phyloP scores from a whole-genome alignment of 1,140 invertebrate species.

The Chironomus tepperi region DNA sequence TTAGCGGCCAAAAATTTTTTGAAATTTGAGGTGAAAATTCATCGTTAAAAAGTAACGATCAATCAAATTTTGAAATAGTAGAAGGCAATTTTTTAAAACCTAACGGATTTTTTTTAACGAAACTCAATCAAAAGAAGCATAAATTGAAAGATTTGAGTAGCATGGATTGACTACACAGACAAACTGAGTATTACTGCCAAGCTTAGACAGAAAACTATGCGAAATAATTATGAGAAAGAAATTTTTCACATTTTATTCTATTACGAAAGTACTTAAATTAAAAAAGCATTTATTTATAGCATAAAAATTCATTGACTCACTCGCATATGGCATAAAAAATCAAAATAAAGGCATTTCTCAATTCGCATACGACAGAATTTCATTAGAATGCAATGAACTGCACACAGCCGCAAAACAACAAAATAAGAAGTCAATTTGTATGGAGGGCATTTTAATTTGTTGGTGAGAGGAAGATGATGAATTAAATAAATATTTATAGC shows the following conservation, averaged over 20 bases:
- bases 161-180: too few relatives aligned
- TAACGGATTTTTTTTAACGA: too few relatives aligned
- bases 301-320: neutral
- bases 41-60: too few relatives aligned
- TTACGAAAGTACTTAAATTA: neutral
- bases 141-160: too few relatives aligned
- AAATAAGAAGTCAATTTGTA: neutral
- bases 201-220: too few relatives aligned
- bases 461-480: neutral
- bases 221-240: neutral
- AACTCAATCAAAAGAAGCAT: too few relatives aligned
- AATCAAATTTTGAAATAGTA: too few relatives aligned
- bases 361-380: neutral
- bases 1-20: too few relatives aligned
- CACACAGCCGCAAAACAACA: neutral
- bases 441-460: neutral
- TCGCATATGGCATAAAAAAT: neutral
- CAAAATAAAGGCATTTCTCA: neutral
- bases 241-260: neutral
- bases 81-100: too few relatives aligned
- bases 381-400: slow-evolving; percentile 6
- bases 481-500: neutral
- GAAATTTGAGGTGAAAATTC: too few relatives aligned
- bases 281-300: neutral
- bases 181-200: too few relatives aligned